phyloP scores from a whole-genome alignment of 2,888 invertebrate genomes.

The Uropetala carovei region DNA sequence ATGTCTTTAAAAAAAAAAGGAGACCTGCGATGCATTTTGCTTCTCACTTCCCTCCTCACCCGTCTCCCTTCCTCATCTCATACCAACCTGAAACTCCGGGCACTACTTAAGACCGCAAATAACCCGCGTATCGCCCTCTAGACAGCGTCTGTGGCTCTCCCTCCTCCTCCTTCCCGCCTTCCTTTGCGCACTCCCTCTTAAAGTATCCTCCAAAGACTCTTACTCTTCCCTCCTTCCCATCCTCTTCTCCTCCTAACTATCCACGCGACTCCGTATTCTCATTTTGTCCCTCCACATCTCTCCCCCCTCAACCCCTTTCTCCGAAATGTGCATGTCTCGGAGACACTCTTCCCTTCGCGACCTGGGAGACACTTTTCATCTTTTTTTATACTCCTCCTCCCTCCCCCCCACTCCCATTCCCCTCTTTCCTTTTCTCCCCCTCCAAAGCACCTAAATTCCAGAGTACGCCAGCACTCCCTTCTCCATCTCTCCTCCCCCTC shows the following conservation, averaged over 20 bases:
- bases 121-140: conserved; percentile 30
- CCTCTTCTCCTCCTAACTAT: background rate
- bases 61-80: background rate
- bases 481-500: background rate
- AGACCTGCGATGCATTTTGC: background rate
- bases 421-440: background rate
- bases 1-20: background rate
- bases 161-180: background rate
- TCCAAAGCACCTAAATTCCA: background rate
- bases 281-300: too few relatives aligned
- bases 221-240: background rate
- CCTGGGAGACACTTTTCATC: background rate
- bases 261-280: background rate
- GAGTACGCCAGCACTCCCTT: background rate
- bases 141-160: conserved; percentile 1
- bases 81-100: background rate
- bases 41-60: background rate
- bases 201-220: conserved; percentile 27
- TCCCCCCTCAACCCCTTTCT: background rate
- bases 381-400: background rate
- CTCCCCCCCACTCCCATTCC: background rate
- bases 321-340: background rate
- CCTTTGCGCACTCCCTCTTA: background rate
- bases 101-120: conserved; percentile 3
- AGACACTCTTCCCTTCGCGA: background rate